Evolutionary conservation across 2,888 invertebrate genomes (phyloP), one percentile per base, ranked within the genome.

Genomic region (Drosophila emarginata): DNA sequence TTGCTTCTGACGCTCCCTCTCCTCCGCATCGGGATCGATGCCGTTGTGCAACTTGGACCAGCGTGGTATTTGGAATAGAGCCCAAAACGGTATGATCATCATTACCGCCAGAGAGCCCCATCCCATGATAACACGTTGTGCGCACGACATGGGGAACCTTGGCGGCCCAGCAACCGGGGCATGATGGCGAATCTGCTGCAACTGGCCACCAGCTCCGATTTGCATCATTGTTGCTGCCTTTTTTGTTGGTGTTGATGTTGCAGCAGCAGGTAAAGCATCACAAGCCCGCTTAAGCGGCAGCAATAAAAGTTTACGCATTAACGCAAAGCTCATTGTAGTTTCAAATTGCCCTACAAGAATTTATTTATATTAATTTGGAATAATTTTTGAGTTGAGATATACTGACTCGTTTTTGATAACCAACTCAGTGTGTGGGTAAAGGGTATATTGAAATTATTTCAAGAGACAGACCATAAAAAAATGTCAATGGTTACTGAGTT

Each of bases 11-110:
- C 18, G 58, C 28, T 59, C 59, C 1, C 45, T 50, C 1, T 62
- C 65, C 5, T 67, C 67, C 9, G 57, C 64, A 6, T 39, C 69
- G 7, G 72, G 72, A 2, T 63, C 60, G 57, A 80, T 75, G 14
- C 61, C 61, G 11, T 76, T 74, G 45, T 86, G 87, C 52, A 68
- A 9, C 0, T 80, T 74, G 1, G 87, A 73, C 86, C 86, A 89
- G 3, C 71, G 64, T 0, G 79, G 90, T 2, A 89, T 0, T 11
- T 59, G 69, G 9, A 50, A 67, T 0, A 90, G 9, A 0, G 67
- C 63, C 80, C 79, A 89, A 0, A 66, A 28, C 0, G 90, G 90
- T 15, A 90, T 71, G 11, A 76, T 32, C 87, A 89, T 72, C 85
- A 89, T 86, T 2, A 66, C 0, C 0, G 77, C 0, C 11, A 86